Evolutionary conservation across 2,113 vertebrate genomes (phyloP).

Genomic region (Zootoca vivipara): DNA sequence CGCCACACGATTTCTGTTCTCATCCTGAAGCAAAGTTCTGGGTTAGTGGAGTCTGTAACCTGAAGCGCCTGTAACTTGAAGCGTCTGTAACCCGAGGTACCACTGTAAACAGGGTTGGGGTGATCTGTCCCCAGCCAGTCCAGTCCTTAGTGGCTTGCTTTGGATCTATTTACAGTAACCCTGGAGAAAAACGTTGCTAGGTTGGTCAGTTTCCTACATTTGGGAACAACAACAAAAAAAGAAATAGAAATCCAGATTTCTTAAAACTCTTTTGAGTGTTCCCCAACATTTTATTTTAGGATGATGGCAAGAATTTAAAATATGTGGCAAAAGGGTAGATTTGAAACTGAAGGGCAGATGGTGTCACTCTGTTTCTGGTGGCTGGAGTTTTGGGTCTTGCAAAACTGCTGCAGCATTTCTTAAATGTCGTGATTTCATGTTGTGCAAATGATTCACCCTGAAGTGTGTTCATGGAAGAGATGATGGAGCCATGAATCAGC

Average conservation of each 20-base stretch:
- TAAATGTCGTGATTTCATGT: neutral
- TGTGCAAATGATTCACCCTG: neutral
- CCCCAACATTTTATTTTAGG: neutral
- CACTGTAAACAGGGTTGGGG: neutral
- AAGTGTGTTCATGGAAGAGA: neutral
- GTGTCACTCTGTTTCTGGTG: neutral
- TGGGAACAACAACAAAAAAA: no score
- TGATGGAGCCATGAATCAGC: neutral
- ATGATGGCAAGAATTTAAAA: neutral
- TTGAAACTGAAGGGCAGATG: neutral
- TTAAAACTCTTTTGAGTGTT: neutral
- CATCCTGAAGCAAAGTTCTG: no score
- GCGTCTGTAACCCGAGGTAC: no score
- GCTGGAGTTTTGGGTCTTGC: neutral
- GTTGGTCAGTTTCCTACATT: neutral
- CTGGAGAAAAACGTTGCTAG: neutral
- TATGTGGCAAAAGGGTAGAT: neutral
- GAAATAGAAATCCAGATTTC: neutral
- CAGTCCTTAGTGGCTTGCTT: neutral
- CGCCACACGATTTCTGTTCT: no score
- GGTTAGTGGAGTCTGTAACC: no score
- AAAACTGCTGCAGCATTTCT: neutral
- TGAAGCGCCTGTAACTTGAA: no score
- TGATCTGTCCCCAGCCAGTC: neutral
- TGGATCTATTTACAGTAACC: neutral